Evolutionary conservation across 2,888 invertebrate species (phyloP).

Genomic region (Germaria angustata): DNA sequence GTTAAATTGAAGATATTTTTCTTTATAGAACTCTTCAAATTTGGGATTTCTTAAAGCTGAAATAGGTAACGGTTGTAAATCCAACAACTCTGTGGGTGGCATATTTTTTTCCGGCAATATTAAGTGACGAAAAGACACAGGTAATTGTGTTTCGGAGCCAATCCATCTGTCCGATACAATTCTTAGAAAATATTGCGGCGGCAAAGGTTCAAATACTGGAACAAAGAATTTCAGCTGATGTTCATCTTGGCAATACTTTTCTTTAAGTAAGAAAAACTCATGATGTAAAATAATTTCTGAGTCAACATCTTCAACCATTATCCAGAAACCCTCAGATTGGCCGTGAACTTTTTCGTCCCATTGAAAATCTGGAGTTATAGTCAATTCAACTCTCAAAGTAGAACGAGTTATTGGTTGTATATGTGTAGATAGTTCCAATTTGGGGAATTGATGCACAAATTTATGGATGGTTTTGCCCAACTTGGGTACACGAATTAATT

Average conservation of each 20-base stretch:
- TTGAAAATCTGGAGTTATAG: slow-evolving; percentile 98
- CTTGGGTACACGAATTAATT: slow-evolving; percentile 82
- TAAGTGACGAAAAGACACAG: slow-evolving; percentile 97
- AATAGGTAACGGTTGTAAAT: slow-evolving; percentile 96
- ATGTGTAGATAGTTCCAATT: slow-evolving; percentile 96
- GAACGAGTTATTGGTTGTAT: slow-evolving; percentile 98
- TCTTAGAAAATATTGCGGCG: slow-evolving; percentile 97
- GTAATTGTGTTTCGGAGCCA: slow-evolving; percentile 96
- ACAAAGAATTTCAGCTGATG: slow-evolving; percentile 98
- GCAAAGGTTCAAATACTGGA: slow-evolving; percentile 98
- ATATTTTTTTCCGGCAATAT: slow-evolving; percentile 98
- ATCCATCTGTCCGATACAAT: slow-evolving; percentile 96
- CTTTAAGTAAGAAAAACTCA: slow-evolving; percentile 95
- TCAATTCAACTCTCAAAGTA: slow-evolving; percentile 96
- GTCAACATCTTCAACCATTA: slow-evolving; percentile 92
- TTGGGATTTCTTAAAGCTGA: slow-evolving; percentile 93
- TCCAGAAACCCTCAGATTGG: slow-evolving; percentile 92
- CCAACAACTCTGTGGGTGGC: slow-evolving; percentile 97
- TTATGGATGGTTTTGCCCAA: slow-evolving; percentile 94
- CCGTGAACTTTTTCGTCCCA: slow-evolving; percentile 97
- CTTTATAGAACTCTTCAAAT: slow-evolving; percentile 91
- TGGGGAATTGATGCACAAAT: slow-evolving; percentile 93
- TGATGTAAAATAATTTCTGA: slow-evolving; percentile 96
- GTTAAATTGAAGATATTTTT: slow-evolving; percentile 96
- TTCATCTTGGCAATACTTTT: slow-evolving; percentile 96